These are phyloP conservation scores for Apostichopus leukothele DNA, from an alignment of 53 echinoderm and acorn worm species.

Conservation along the genomic window DNA sequence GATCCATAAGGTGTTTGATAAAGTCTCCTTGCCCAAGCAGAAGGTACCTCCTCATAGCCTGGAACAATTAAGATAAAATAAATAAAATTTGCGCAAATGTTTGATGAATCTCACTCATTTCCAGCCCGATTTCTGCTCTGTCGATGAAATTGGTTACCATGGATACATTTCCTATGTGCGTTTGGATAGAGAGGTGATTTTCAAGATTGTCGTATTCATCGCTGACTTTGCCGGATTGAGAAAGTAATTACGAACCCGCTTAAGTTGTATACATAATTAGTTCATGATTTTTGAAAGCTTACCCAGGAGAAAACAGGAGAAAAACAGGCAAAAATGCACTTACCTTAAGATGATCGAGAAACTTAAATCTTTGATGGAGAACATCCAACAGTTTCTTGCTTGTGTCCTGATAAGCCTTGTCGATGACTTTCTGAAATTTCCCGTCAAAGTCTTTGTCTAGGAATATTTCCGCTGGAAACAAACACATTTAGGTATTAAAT, in stretches of 20 bases:
- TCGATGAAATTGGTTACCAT: no score
- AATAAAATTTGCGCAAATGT: no score
- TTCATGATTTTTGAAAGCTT: background rate
- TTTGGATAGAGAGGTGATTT: no score
- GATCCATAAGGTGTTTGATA: slow-evolving; percentile 95
- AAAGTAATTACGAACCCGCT: no score
- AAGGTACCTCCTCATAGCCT: slow-evolving; percentile 86
- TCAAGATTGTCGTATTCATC: no score
- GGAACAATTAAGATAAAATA: background rate
- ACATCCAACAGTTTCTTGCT: slow-evolving; percentile 89
- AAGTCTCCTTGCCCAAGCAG: slow-evolving; percentile 96
- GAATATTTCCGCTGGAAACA: slow-evolving; percentile 73
- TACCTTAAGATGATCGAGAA: slow-evolving; percentile 96
- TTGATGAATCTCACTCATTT: no score
- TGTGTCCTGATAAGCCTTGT: slow-evolving; percentile 80
- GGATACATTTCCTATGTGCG: no score
- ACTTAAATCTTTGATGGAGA: slow-evolving; percentile 78
- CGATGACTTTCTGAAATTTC: slow-evolving; percentile 87
- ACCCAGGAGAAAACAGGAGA: background rate
- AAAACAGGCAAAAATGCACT: background rate
- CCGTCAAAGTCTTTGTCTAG: slow-evolving; percentile 89
- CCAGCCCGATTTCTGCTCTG: no score
- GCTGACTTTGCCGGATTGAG: no score
- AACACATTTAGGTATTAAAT: background rate
- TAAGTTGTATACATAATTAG: no score